Conservation (phyloP, 2,888 invertebrate genomes). For the Agrotis exclamationis region DNA sequence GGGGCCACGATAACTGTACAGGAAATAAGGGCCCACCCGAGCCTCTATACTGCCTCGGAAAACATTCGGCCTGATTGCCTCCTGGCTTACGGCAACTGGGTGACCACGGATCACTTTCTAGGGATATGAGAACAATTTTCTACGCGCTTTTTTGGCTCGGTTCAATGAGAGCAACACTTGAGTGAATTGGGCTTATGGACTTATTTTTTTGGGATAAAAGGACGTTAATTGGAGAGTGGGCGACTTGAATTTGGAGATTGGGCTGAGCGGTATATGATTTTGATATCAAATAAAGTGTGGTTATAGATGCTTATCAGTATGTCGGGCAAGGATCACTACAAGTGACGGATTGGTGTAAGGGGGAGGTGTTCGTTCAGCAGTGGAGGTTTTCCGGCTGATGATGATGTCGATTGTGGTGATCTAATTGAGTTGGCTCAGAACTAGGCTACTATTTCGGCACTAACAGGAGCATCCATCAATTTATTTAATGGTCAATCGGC, state of each 20-base stretch:
- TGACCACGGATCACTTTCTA: conserved; percentile 61
- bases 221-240: background rate
- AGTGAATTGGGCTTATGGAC: background rate
- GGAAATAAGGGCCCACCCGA: conserved; percentile 86
- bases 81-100: conserved; percentile 70
- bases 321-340: no score
- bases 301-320: background rate
- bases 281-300: background rate
- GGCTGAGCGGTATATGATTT: background rate
- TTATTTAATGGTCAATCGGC: no score
- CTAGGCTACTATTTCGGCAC: no score
- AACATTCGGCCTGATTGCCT: conserved; percentile 89
- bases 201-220: background rate
- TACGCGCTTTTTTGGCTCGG: conserved; percentile 3
- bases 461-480: no score
- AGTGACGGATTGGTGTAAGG: no score
- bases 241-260: background rate
- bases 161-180: background rate
- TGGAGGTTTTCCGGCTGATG: no score
- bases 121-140: conserved; percentile 29
- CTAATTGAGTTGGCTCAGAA: no score
- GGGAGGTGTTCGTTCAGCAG: no score
- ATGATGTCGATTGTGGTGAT: no score
- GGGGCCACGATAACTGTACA: conserved; percentile 72
- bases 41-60: conserved; percentile 84